A percentile compares a stretch with the other conserved stretches of the same genome.
These are phyloP conservation scores for Zaprionus bogoriensis DNA, from an alignment of 2,888 invertebrate genomes.

Conservation along the genomic window DNA sequence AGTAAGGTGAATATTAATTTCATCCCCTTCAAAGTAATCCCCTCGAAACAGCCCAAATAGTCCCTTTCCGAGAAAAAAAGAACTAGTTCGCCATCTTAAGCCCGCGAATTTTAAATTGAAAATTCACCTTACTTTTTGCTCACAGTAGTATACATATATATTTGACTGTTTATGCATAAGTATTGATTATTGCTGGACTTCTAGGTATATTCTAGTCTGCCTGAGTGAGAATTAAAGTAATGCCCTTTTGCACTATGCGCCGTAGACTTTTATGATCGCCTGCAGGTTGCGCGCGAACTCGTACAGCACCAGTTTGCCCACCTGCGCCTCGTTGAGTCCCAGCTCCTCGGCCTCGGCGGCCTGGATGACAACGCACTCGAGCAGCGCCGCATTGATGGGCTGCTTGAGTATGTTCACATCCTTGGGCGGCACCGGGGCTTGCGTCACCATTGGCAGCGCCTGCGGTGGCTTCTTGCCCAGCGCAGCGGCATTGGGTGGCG, in stretches of 20 bases:
- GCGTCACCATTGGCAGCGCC: not conserved
- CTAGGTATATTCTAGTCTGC: not conserved
- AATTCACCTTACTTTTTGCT: too few species aligned
- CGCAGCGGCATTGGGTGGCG: conserved; percentile 19
- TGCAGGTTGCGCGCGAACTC: conserved; percentile 35
- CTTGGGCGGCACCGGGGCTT: conserved; percentile 1
- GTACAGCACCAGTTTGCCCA: conserved; percentile 38
- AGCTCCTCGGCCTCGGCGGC: conserved; percentile 41
- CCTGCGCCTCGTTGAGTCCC: conserved; percentile 34
- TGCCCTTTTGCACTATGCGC: too few species aligned
- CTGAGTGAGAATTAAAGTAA: too few species aligned
- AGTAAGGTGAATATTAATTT: too few species aligned
- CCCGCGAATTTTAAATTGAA: too few species aligned
- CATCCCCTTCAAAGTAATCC: too few species aligned
- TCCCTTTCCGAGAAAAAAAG: too few species aligned
- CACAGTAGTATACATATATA: too few species aligned
- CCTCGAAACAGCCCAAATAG: too few species aligned
- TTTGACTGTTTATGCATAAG: too few species aligned
- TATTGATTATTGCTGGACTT: too few species aligned
- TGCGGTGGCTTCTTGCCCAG: conserved; percentile 3
- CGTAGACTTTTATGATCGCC: conserved; percentile 20
- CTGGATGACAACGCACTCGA: conserved; percentile 44
- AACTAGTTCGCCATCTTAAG: too few species aligned
- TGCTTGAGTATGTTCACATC: conserved; percentile 37
- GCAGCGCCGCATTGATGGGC: conserved; percentile 33